These are phyloP conservation scores for Tokudaia muenninki DNA, from an alignment of 2,797 vertebrate species.

Conservation along the genomic window DNA sequence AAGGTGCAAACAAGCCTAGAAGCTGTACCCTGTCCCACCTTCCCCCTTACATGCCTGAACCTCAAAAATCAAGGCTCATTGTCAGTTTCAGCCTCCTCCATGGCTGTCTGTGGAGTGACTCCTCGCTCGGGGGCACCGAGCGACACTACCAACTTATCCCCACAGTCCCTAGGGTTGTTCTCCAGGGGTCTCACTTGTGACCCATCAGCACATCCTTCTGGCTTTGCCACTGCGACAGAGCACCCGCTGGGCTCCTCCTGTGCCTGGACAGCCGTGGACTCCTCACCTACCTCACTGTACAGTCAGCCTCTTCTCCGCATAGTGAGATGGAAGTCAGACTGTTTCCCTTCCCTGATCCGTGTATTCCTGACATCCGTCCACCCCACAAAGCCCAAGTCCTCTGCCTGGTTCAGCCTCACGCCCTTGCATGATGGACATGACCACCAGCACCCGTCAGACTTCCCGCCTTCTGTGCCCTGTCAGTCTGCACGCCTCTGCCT, in stretches of 20 bases:
- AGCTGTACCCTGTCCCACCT: accelerated
- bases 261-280: not conserved
- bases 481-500: not conserved
- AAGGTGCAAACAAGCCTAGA: not conserved
- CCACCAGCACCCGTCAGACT: not conserved
- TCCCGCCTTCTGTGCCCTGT: not conserved
- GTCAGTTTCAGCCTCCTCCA: not conserved
- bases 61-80: not conserved
- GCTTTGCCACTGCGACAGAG: not conserved
- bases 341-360: no score
- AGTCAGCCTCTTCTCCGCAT: not conserved
- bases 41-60: no score
- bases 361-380: not conserved
- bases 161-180: not conserved
- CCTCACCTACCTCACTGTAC: accelerated
- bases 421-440: not conserved
- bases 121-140: not conserved
- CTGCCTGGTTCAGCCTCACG: not conserved
- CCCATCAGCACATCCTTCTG: accelerated
- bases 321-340: not conserved
- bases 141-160: not conserved
- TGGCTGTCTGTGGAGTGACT: not conserved
- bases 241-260: not conserved
- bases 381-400: not conserved
- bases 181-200: not conserved